A percentile compares a stretch with the other conserved stretches of the same genome.
Evolutionary conservation across 2,888 invertebrate genomes (phyloP).

Genomic region (Hoplodrina ambigua): DNA sequence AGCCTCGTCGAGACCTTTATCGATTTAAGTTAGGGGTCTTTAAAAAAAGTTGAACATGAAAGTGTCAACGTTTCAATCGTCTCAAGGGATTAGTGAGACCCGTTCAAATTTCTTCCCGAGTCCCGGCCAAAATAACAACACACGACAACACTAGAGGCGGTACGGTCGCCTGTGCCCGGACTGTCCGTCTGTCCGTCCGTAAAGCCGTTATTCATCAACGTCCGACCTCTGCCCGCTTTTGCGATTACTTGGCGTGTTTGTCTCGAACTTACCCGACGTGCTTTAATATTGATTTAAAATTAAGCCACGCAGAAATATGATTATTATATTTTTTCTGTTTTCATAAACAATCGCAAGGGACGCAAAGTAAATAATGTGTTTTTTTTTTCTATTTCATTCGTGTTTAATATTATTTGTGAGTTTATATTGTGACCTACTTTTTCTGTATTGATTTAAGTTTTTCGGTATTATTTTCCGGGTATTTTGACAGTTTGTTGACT

Average conservation of each 20-base stretch:
- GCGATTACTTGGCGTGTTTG: slow-evolving; percentile 67
- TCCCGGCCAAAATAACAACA: slow-evolving; percentile 39
- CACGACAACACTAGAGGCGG: slow-evolving; percentile 20
- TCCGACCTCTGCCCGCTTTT: slow-evolving; percentile 70
- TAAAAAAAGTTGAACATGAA: slow-evolving; percentile 14
- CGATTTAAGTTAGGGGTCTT: slow-evolving; percentile 15
- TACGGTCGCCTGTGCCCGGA: slow-evolving; percentile 25
- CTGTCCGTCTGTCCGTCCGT: neutral
- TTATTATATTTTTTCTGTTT: slow-evolving; percentile 50
- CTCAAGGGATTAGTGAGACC: slow-evolving; percentile 31
- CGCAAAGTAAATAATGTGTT: slow-evolving; percentile 55
- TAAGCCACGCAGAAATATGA: slow-evolving; percentile 58
- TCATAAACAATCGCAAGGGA: slow-evolving; percentile 49
- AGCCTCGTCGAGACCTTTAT: neutral
- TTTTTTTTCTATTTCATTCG: slow-evolving; percentile 47
- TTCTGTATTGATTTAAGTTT: slow-evolving; percentile 41
- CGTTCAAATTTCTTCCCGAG: slow-evolving; percentile 4
- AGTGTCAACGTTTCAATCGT: slow-evolving; percentile 23
- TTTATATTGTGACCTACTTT: slow-evolving; percentile 50
- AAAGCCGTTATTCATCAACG: slow-evolving; percentile 77
- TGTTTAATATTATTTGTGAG: slow-evolving; percentile 52
- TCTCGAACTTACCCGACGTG: slow-evolving; percentile 62
- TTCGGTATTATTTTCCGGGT: slow-evolving; percentile 21
- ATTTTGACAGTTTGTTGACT: slow-evolving; percentile 26
- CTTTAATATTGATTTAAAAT: slow-evolving; percentile 76